These are phyloP conservation scores for Poecilia picta DNA, from an alignment of 2,797 vertebrate species.

Conservation along the genomic window DNA sequence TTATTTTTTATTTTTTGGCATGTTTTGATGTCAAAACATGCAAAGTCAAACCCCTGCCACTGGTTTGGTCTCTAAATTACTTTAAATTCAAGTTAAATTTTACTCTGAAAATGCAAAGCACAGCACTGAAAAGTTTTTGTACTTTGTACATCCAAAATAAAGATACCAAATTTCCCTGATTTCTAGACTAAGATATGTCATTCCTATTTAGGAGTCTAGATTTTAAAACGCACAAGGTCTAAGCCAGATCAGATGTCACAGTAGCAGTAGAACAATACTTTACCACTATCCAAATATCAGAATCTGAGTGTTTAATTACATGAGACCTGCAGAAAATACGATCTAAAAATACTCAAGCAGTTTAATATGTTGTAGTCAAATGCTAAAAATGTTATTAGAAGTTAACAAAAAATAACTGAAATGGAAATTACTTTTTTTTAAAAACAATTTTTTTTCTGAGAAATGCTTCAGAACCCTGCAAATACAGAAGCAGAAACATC, in stretches of 20 bases:
- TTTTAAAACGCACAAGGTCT: not conserved
- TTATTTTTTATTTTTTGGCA: not conserved
- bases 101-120: not conserved
- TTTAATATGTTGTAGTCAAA: not conserved
- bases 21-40: not conserved
- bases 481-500: not conserved
- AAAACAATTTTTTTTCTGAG: not conserved
- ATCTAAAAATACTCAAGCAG: not conserved
- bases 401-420: not conserved
- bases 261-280: not conserved
- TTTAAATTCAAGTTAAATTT: not conserved
- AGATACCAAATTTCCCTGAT: not conserved
- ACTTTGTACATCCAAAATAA: not conserved
- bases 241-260: not conserved
- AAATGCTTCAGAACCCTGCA: not conserved
- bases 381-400: not conserved
- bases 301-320: not conserved
- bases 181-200: not conserved
- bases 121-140: not conserved
- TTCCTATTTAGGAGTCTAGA: not conserved
- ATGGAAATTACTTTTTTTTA: not conserved
- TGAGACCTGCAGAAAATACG: not conserved
- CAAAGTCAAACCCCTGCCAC: not conserved
- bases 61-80: not conserved
- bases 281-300: not conserved